Conservation (phyloP, 2,888 invertebrate genomes). For the Standfussiana lucernea region DNA sequence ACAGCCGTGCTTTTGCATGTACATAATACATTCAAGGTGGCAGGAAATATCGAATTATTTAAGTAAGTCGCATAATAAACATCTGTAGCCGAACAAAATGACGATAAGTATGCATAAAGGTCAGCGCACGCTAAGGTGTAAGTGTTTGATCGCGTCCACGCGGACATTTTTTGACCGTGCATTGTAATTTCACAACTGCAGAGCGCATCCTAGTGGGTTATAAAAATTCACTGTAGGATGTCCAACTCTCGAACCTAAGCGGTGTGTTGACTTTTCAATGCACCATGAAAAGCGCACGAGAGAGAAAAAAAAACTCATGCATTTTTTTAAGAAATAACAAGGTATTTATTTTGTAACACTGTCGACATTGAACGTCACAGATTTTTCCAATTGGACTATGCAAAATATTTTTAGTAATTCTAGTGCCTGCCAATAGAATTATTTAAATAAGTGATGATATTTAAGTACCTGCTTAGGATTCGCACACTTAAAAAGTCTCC, state of each 20-base stretch:
- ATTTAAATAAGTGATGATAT: background rate
- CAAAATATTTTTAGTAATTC: background rate
- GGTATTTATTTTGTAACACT: background rate
- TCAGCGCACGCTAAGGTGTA: background rate
- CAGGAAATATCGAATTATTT: conserved; percentile 35
- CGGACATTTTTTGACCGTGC: background rate
- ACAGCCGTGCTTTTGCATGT: conserved; percentile 34
- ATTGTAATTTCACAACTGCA: background rate
- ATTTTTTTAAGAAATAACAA: background rate
- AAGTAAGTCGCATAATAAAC: background rate
- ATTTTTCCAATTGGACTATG: background rate
- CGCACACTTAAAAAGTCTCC: background rate
- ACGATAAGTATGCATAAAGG: background rate
- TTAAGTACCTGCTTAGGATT: background rate
- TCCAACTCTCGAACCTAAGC: background rate
- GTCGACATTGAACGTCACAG: background rate
- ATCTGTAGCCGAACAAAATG: conserved; percentile 14
- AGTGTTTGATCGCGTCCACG: background rate
- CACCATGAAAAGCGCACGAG: background rate
- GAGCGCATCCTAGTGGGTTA: background rate
- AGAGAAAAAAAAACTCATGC: too few relatives aligned
- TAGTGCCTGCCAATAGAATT: background rate
- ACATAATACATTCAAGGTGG: conserved; percentile 32
- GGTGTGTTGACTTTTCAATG: background rate
- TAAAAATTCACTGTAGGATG: background rate